Evolutionary conservation across 1,140 invertebrate species (phyloP).

Genomic region (Ericerus pela): DNA sequence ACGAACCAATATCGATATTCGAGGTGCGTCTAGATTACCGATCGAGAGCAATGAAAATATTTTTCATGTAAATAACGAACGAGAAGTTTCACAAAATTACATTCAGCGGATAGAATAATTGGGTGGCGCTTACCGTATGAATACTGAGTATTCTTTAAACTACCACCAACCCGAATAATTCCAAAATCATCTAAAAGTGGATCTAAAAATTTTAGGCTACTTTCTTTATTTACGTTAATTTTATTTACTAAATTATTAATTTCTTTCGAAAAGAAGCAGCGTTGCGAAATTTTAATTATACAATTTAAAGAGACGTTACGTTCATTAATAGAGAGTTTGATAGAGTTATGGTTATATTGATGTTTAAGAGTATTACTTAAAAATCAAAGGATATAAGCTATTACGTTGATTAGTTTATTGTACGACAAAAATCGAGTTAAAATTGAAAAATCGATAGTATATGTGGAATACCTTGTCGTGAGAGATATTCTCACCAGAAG

Average conservation of each 20-base stretch:
- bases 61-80: constrained; percentile 25
- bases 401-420: too few species aligned
- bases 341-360: too few species aligned
- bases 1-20: constrained; percentile 27
- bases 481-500: too few species aligned
- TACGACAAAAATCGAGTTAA: too few species aligned
- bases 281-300: constrained; percentile 5
- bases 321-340: too few species aligned
- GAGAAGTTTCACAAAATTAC: constrained; percentile 27
- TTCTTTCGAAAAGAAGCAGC: constrained; percentile 3
- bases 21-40: constrained; percentile 20
- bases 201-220: neutral
- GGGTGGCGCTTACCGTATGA: constrained; percentile 17
- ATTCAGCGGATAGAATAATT: constrained; percentile 18
- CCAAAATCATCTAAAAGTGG: constrained; percentile 18
- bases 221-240: neutral
- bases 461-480: too few species aligned
- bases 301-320: neutral
- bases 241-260: neutral
- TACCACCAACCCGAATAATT: constrained; percentile 19
- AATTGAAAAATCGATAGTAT: too few species aligned
- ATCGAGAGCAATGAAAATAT: constrained; percentile 26
- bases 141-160: constrained; percentile 15
- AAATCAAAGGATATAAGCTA: too few species aligned
- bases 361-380: too few species aligned